Base-by-base conservation (phyloP, 2,113 vertebrate species). In the Nicator chloris region DNA sequence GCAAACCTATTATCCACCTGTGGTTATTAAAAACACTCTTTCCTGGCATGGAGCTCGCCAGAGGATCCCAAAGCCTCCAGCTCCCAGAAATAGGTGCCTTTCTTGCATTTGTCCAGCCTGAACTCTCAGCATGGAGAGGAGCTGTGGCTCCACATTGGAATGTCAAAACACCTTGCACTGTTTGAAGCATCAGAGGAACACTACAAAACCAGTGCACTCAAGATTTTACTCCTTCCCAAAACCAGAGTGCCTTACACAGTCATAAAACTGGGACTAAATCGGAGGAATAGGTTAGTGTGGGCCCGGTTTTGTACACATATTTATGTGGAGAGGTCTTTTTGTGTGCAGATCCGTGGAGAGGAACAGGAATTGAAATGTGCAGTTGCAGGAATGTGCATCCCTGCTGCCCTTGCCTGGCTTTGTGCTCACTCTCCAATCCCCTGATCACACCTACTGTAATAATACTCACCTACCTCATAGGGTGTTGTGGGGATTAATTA, bases 401-500 rank as follows among this genome's bases (percentile, higher is more conserved):
- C 86, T 92, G 82, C 85, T 89, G 70, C 93, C 78, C 64, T 79
- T 94, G 12, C 73, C 89, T 27, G 87, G 91, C 81, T 96, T 20
- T 69, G 75, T 77, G 88, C 92, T 78, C 70, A 80, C 81, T 95
- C 88, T 71, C 65, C 93, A 93, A 90, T 92, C 86, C 90, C 96
- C 95, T 77, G 88, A 90, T 95, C 94, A 95, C 94, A 93, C 94
- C 96, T 96, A 92, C 90, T 95, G 93, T 95, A 96, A 96, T 95
- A 95, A 96, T 27, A 57, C 95, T 96, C 84, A 93, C 95, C 93
- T 97, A 95, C 96, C 95, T 96, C 96, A 96, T 95, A 95, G 96
- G 91, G 91, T 96, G 94, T 95, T 96, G 92, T 93, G 96, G 89
- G 94, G 88, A 97, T 97, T 97, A 97, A 97, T 97, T 97, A 97